These are phyloP conservation scores for Caenorhabditis afra DNA, from an alignment of 2,888 invertebrate genomes.

Conservation along the genomic window DNA sequence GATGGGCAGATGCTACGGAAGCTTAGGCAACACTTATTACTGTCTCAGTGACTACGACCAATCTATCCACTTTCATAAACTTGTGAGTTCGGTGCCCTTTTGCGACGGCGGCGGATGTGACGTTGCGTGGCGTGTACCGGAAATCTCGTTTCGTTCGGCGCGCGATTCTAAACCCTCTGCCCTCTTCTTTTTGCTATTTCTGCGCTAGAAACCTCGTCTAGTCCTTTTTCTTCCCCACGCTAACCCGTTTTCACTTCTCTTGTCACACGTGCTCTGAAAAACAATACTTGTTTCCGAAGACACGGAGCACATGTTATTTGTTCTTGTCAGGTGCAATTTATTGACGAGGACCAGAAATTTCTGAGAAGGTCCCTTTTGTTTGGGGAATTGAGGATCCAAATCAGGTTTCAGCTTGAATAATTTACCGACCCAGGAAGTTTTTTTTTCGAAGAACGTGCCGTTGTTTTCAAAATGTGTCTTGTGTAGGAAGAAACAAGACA, in stretches of 20 bases:
- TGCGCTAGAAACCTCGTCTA: not conserved
- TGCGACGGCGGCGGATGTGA: not conserved
- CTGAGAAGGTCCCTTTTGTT: slow-evolving; percentile 2
- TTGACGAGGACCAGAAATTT: not conserved
- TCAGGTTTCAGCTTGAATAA: not conserved
- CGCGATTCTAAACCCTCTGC: slow-evolving; percentile 19
- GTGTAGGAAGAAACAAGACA: not conserved
- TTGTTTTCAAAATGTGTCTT: not conserved
- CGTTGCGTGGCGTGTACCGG: slow-evolving; percentile 22
- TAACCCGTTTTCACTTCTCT: not conserved
- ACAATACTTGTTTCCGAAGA: slow-evolving; percentile 41
- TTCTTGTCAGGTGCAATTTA: slow-evolving; percentile 37
- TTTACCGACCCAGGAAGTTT: not conserved
- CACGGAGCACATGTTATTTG: slow-evolving; percentile 41
- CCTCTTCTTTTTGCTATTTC: slow-evolving; percentile 14
- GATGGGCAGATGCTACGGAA: slow-evolving; percentile 60
- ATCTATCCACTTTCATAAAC: slow-evolving; percentile 59
- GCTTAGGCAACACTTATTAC: slow-evolving; percentile 59
- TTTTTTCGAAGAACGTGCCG: slow-evolving; percentile 2
- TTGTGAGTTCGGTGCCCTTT: slow-evolving; percentile 39
- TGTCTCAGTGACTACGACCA: slow-evolving; percentile 59
- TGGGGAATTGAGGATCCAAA: not conserved
- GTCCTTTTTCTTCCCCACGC: too few species aligned
- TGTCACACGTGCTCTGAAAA: slow-evolving; percentile 35
- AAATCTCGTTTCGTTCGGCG: slow-evolving; percentile 37